A percentile compares a stretch with the other conserved stretches of the same genome.
These are phyloP conservation scores for Melanotaenia maccullochi DNA, from an alignment of 2,797 vertebrate species.

Conservation along the genomic window DNA sequence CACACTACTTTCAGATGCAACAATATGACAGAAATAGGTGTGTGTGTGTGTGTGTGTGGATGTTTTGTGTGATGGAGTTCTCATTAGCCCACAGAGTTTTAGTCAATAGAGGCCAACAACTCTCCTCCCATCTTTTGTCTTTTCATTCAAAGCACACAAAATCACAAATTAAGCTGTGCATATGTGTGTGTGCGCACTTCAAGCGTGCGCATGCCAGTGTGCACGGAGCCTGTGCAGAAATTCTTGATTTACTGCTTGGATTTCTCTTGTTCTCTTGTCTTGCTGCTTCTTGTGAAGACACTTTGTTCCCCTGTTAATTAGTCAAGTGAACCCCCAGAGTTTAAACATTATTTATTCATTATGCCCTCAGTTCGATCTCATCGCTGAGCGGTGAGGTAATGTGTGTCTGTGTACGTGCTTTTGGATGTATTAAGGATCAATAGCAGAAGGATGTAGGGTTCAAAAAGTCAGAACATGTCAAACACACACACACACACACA, in stretches of 20 bases:
- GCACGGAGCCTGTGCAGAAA: constrained; percentile 41
- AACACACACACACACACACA: background rate
- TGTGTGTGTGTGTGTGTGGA: constrained; percentile 7
- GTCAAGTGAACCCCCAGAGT: constrained; percentile 63
- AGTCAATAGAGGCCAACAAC: constrained; percentile 64
- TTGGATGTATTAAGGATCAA: constrained; percentile 26
- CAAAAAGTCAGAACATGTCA: constrained; percentile 37
- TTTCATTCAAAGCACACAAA: constrained; percentile 49
- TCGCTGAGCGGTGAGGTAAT: constrained; percentile 35
- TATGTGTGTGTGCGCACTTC: constrained; percentile 17
- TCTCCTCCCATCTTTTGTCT: constrained; percentile 56
- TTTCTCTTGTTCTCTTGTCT: constrained; percentile 43
- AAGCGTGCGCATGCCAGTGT: constrained; percentile 23
- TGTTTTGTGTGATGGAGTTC: constrained; percentile 41
- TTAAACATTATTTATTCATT: constrained; percentile 76
- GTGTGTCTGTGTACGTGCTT: constrained; percentile 12
- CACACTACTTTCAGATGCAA: constrained; percentile 21
- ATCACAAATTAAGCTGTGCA: constrained; percentile 52
- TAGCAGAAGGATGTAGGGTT: constrained; percentile 40
- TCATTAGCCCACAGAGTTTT: constrained; percentile 69
- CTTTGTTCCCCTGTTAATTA: constrained; percentile 61
- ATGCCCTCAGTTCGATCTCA: constrained; percentile 56
- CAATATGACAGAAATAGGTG: constrained; percentile 36
- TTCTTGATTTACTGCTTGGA: constrained; percentile 45
- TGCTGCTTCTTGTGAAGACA: constrained; percentile 56